phyloP scores from a whole-genome alignment of 2,797 vertebrate genomes.

The Huso huso region DNA sequence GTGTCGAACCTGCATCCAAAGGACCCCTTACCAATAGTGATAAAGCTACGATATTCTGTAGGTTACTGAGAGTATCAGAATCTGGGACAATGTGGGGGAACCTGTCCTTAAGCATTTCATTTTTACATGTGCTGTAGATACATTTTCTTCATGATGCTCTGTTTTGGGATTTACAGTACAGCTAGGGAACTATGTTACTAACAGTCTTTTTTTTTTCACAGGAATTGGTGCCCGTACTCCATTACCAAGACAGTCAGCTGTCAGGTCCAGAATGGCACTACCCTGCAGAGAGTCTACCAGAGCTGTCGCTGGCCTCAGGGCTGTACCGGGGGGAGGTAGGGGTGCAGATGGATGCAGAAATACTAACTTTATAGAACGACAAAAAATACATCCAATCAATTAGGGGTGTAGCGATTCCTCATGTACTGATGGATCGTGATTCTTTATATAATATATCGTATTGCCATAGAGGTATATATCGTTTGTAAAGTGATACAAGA shows the following conservation, averaged over 20 bases:
- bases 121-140: neutral
- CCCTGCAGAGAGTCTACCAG: constrained; percentile 84
- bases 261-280: constrained; percentile 87
- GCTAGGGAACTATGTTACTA: neutral
- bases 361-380: too few relatives aligned
- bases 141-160: neutral
- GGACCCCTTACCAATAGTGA: too few relatives aligned
- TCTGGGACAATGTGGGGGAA: neutral
- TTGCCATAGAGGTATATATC: neutral
- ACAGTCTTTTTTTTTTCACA: constrained; percentile 35
- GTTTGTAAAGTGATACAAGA: neutral
- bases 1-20: too few relatives aligned
- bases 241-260: constrained; percentile 79
- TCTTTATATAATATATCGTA: too few relatives aligned
- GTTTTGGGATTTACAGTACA: neutral
- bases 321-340: constrained; percentile 81
- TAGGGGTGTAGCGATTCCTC: neutral
- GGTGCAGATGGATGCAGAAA: too few relatives aligned
- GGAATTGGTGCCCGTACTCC: constrained; percentile 89
- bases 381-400: neutral
- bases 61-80: neutral
- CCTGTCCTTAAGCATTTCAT: neutral
- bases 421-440: neutral
- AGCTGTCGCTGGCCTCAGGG: constrained; percentile 86
- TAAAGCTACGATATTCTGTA: too few relatives aligned